phyloP scores from a whole-genome alignment of 2,888 invertebrate species.

The Deroplatys truncata region DNA sequence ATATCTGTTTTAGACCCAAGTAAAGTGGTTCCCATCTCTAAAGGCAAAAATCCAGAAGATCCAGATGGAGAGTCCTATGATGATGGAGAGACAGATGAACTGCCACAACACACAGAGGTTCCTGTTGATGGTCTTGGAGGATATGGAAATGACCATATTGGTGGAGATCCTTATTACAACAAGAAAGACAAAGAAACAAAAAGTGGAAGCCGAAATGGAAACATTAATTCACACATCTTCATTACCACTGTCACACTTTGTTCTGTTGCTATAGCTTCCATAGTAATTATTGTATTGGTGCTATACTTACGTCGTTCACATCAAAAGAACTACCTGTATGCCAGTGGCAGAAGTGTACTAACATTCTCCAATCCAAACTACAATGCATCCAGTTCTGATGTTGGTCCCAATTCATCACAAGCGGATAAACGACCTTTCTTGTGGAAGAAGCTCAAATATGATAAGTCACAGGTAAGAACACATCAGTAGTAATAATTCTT shows the following conservation, averaged over 20 bases:
- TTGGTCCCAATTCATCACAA: slow-evolving; percentile 42
- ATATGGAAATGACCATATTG: not conserved
- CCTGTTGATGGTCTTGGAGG: not conserved
- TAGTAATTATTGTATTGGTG: slow-evolving; percentile 35
- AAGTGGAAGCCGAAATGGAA: not conserved
- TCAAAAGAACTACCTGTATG: slow-evolving; percentile 51
- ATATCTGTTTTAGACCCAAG: slow-evolving; percentile 36
- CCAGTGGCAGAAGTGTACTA: slow-evolving; percentile 62
- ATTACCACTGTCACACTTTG: slow-evolving; percentile 15
- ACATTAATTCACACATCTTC: slow-evolving; percentile 8
- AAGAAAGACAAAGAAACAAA: not conserved
- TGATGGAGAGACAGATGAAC: not conserved
- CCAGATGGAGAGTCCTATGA: not conserved
- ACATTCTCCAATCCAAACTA: slow-evolving; percentile 91
- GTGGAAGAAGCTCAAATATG: slow-evolving; percentile 75
- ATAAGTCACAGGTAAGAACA: slow-evolving; percentile 63
- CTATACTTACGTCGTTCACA: slow-evolving; percentile 48
- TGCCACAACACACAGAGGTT: not conserved
- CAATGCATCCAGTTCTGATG: slow-evolving; percentile 54
- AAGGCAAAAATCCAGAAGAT: slow-evolving; percentile 1
- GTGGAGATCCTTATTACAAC: not conserved
- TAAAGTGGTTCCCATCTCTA: slow-evolving; percentile 37
- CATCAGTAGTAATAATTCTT: not conserved
- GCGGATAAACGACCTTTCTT: slow-evolving; percentile 57
- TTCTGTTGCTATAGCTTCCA: slow-evolving; percentile 6